Evolutionary conservation across 2,113 vertebrate genomes (phyloP).

Genomic region (Cisticola juncidis): DNA sequence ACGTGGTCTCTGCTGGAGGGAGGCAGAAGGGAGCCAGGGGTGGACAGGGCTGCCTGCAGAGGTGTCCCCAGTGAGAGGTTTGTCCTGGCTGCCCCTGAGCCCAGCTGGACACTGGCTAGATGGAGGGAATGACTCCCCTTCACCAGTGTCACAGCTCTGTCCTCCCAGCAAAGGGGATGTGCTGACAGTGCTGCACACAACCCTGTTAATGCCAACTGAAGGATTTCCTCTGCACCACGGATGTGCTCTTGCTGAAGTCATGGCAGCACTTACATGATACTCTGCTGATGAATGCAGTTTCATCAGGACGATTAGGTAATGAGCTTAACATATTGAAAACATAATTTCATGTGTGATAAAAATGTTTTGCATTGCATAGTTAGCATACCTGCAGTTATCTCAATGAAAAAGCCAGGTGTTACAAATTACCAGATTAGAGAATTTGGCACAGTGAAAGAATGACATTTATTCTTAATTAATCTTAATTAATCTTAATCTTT

Average conservation of each 20-base stretch:
- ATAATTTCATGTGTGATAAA: neutral
- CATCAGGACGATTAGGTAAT: neutral
- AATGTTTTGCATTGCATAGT: neutral
- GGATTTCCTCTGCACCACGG: neutral
- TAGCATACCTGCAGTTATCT: neutral
- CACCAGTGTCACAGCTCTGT: accelerated
- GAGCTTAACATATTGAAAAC: neutral
- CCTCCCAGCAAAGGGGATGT: neutral
- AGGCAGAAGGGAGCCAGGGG: neutral
- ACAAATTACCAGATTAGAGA: neutral
- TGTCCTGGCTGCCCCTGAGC: neutral
- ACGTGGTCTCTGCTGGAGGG: accelerated
- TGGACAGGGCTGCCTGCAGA: accelerated
- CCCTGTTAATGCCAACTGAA: accelerated
- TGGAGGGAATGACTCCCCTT: accelerated
- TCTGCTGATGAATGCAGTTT: neutral
- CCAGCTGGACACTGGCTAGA: neutral
- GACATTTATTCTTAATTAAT: neutral
- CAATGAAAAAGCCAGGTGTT: neutral
- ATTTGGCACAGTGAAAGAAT: neutral
- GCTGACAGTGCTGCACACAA: accelerated
- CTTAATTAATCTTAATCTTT: no score
- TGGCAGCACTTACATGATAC: neutral
- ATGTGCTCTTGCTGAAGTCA: neutral
- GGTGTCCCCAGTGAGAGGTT: no score